Evolutionary conservation across 2,888 invertebrate species (phyloP).

Genomic region (Brenthis hecate): DNA sequence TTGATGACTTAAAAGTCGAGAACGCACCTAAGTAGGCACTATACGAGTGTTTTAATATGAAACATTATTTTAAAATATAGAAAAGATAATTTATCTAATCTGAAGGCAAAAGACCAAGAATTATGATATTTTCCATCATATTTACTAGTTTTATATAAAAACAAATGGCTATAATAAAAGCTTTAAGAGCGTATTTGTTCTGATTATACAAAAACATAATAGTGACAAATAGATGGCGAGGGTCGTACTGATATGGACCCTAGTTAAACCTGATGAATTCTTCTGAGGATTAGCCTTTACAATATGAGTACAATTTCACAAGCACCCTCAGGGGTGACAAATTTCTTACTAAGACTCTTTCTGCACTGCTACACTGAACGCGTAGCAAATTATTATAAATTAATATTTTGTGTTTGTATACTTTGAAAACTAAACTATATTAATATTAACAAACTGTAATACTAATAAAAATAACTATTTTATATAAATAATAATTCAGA

Average conservation of each 20-base stretch:
- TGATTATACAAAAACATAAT: conserved; percentile 17
- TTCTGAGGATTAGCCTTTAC: conserved; percentile 76
- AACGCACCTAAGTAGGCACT: too few species aligned
- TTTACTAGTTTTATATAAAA: not conserved
- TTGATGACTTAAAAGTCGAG: too few species aligned
- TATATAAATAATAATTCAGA: too few species aligned
- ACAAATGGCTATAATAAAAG: not conserved
- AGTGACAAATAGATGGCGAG: conserved; percentile 57
- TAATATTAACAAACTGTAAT: not conserved
- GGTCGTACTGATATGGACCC: conserved; percentile 64
- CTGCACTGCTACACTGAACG: conserved; percentile 41
- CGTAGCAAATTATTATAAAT: not conserved
- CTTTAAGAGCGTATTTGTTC: not conserved
- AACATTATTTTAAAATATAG: too few species aligned
- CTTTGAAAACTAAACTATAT: not conserved
- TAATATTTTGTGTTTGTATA: not conserved
- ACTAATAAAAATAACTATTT: too few species aligned
- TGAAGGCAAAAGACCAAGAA: too few species aligned
- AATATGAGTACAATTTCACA: conserved; percentile 79
- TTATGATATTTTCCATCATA: too few species aligned
- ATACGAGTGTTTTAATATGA: too few species aligned
- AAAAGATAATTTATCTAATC: too few species aligned
- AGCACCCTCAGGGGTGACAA: conserved; percentile 64
- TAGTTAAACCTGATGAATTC: conserved; percentile 73
- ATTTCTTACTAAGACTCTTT: conserved; percentile 53